Conservation (phyloP, 2,888 invertebrate genomes). For the Molanna angustata region DNA sequence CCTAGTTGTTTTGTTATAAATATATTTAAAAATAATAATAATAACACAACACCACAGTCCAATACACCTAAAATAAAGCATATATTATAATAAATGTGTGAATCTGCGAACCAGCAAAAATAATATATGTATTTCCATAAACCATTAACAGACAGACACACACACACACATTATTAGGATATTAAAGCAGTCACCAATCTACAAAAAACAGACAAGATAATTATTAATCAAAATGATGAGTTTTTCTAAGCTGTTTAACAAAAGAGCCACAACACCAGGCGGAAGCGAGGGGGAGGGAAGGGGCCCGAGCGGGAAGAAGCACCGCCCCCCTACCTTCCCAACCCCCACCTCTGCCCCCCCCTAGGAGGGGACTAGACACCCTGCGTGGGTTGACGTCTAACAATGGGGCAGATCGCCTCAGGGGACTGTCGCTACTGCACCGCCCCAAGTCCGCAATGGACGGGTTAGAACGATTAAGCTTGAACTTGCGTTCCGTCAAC, state of each 20-base stretch:
- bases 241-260: constrained; percentile 74
- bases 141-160: constrained; percentile 33
- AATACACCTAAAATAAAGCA: no score
- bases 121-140: constrained; percentile 24
- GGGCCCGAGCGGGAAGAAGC: constrained; percentile 36
- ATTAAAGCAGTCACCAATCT: constrained; percentile 10
- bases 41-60: constrained; percentile 26
- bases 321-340: constrained; percentile 32
- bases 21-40: no score
- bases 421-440: constrained; percentile 29
- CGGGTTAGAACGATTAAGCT: constrained; percentile 52
- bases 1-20: no score
- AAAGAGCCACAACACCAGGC: constrained; percentile 80
- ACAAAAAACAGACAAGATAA: constrained; percentile 19
- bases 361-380: constrained; percentile 26
- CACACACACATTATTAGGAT: constrained; percentile 29
- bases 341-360: constrained; percentile 12
- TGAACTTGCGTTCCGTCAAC: constrained; percentile 46
- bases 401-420: constrained; percentile 29
- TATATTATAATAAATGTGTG: no score
- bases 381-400: constrained; percentile 23
- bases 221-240: constrained; percentile 68
- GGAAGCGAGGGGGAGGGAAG: constrained; percentile 49
- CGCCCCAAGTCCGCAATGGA: constrained; percentile 44
- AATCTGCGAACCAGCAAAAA: constrained; percentile 13